Evolutionary conservation across 2,797 vertebrate species (phyloP), one percentile per base, ranked within the genome.

Genomic region (Fundulus diaphanus): DNA sequence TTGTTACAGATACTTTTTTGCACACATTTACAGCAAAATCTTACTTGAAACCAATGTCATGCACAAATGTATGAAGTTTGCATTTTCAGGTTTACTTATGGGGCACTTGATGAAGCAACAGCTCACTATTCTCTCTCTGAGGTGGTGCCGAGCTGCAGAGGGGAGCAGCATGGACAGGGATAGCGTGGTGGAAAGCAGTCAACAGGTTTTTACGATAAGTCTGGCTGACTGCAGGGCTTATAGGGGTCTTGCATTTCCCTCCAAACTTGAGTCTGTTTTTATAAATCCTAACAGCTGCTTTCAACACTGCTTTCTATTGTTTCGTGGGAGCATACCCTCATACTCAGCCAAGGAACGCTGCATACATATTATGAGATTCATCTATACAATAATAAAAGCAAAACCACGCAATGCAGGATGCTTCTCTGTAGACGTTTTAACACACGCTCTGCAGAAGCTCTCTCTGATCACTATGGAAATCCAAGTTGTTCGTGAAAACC

Each of bases 1-100:
- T 90, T 74, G 52, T 85, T 91, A 91, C 56, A 70, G 71, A 90
- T 77, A 78, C 74, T 15, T 84, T 15, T 84, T 94, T 93, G 90
- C 89, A 94, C 90, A 93, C 74, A 83, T 82, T 78, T 70, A 83
- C 63, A 63, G 82, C 81, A 90, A 84, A 87, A 78, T 87, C 73
- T 89, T 90, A 93, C 90, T 93, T 93, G 93, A 94, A 93, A 85
- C 84, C 73, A 87, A 84, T 44, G 72, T 86, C 70, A 83, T 56
- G 51, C 61, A 83, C 81, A 81, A 80, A 84, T 73, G 77, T 77
- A 72, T 76, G 44, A 84, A 76, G 81, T 82, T 72, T 72, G 65
- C 80, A 75, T 82, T 85, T 92, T 89, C 88, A 87, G 89, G 88
- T 88, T 91, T 81, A 77, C 76, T 85, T 65, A 37, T 78, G 74